These are phyloP conservation scores for Melinaea marsaeus DNA, from an alignment of 2,888 invertebrate species.

Conservation along the genomic window DNA sequence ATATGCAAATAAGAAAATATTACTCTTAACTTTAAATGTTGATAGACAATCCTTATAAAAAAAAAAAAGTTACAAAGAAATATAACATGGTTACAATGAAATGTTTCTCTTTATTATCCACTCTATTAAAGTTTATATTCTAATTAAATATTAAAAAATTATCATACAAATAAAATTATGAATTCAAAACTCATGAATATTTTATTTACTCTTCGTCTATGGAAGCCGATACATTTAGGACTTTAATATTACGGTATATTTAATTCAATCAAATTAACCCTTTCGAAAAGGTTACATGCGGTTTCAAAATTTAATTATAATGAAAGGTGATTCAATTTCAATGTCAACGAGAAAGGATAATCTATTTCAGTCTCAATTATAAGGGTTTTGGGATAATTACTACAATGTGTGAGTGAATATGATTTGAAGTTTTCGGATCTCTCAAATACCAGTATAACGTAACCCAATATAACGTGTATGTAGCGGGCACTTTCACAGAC, in stretches of 20 bases:
- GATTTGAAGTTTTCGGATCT: background rate
- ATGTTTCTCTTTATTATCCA: too few relatives aligned
- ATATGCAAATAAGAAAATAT: too few relatives aligned
- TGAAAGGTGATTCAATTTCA: background rate
- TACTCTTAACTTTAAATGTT: too few relatives aligned
- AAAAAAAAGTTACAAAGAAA: too few relatives aligned
- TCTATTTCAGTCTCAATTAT: background rate
- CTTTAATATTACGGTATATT: background rate
- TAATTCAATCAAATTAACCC: slow-evolving; percentile 4
- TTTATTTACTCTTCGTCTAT: background rate
- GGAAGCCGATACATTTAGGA: background rate
- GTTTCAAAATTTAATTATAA: background rate
- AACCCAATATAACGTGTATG: too few relatives aligned
- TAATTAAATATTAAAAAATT: too few relatives aligned
- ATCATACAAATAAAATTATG: too few relatives aligned
- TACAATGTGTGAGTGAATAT: background rate
- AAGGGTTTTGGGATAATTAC: background rate
- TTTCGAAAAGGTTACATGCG: background rate
- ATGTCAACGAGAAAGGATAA: slow-evolving; percentile 3
- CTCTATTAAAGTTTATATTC: too few relatives aligned
- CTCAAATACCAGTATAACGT: background rate
- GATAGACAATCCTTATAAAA: too few relatives aligned
- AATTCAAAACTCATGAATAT: background rate
- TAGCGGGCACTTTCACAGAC: too few relatives aligned
- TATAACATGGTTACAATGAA: too few relatives aligned